Base-by-base conservation (phyloP, 2,113 vertebrate species). In the Hystrix cristata region DNA sequence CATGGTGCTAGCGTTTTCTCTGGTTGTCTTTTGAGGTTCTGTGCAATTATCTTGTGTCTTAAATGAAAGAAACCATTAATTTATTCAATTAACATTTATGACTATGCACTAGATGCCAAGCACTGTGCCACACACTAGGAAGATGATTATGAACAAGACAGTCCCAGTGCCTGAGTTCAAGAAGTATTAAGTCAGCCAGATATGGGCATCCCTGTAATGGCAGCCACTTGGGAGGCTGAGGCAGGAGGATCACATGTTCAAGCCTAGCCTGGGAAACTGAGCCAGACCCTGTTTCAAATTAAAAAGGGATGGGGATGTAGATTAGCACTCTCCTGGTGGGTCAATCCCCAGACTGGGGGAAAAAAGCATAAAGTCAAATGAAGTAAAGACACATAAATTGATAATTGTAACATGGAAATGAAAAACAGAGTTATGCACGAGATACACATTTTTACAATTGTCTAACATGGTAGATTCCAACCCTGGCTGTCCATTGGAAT, bases 1-100 rank as follows among this genome's bases (percentile, higher is more conserved):
- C 48, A 86, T 7, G 27, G 43, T 81, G 72, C 19, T 87, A 84
- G 43, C 21, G 86, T 69, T 94, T 95, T 84, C 25, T 67, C 60
- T 84, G 55, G 67, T 72, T 94, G 19, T 90, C 57, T 62, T 59
- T 69, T 27, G 57, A 74, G 78, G n/a, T 62, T 80, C 57, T 83
- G 74, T 76, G 46, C 3, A 81, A 64, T 57, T 84, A 81, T 89
- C 53, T 79, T 87, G 43, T 71, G 29, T 87, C 27, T 79, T 62
- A 89, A 94, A 67, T 87, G 76, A 91, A 97, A 91, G 46, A 91
- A 96, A 82, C 15, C 11, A 94, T 64, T 55, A 81, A 89, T 60
- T 74, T 87, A 80, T 43, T 82, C 31, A 67, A 46, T 27, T 72
- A 91, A 74, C 27, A 46, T 89, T 84, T 71, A 69, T 51, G 53